A percentile compares a stretch with the other conserved stretches of the same genome.
These are phyloP conservation scores for Anableps anableps DNA, from an alignment of 2,797 vertebrate genomes.

Conservation along the genomic window DNA sequence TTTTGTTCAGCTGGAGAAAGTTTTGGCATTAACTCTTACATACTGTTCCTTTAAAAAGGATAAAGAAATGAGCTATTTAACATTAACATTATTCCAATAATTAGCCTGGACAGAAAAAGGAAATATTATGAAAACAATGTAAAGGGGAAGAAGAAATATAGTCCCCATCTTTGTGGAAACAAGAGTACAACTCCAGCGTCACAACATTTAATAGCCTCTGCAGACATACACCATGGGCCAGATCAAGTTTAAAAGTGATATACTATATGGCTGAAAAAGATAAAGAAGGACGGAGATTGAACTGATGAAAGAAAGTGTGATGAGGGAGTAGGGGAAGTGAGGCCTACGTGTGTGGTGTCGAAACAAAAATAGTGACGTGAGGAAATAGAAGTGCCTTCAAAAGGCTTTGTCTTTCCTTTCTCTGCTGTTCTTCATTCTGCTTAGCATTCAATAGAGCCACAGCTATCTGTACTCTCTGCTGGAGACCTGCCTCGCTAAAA, in stretches of 20 bases:
- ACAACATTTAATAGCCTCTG: not conserved
- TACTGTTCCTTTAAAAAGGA: not conserved
- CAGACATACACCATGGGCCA: not conserved
- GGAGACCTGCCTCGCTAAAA: conserved; percentile 50
- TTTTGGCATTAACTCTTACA: not conserved
- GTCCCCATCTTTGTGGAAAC: not conserved
- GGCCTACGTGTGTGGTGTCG: conserved; percentile 39
- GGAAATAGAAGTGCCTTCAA: conserved; percentile 9
- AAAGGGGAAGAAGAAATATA: not conserved
- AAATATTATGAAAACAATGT: not conserved
- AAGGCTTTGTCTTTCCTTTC: conserved; percentile 34
- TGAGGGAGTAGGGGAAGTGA: conserved; percentile 21
- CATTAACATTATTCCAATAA: not conserved
- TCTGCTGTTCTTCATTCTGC: conserved; percentile 47
- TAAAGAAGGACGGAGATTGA: conserved; percentile 25
- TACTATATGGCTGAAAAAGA: conserved; percentile 30
- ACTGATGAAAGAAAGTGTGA: conserved; percentile 13
- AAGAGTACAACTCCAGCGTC: not conserved
- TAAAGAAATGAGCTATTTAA: not conserved
- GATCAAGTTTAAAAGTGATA: conserved; percentile 11
- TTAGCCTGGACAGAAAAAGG: not conserved
- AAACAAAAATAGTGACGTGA: conserved; percentile 34
- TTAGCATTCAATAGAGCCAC: conserved; percentile 45
- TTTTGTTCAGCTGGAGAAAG: too few species aligned
- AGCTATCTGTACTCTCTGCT: conserved; percentile 43